Conservation (phyloP, 2,113 vertebrate species). For the Eulemur macaco region DNA sequence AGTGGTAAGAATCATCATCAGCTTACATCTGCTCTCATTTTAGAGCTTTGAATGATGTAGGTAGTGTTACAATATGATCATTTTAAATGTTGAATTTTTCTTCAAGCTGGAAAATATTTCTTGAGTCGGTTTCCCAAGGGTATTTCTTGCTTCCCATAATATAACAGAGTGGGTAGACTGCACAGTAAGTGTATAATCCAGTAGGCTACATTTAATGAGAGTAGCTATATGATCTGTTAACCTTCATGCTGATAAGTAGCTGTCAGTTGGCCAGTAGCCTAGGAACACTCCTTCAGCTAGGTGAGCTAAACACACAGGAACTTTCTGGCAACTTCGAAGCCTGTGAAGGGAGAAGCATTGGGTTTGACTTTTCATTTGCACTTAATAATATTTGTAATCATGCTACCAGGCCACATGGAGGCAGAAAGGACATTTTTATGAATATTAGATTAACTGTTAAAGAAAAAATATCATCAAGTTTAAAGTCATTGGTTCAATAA, state of each 20-base stretch:
- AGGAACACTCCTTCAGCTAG: neutral
- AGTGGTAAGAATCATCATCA: neutral
- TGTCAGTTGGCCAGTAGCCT: neutral
- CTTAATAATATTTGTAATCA: neutral
- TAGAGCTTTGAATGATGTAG: neutral
- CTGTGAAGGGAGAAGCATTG: neutral
- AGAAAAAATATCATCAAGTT: slow-evolving; percentile 15
- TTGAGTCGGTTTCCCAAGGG: neutral
- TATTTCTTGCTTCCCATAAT: slow-evolving; percentile 23
- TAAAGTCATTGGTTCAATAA: slow-evolving; percentile 24
- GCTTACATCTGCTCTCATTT: neutral
- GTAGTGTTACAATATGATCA: neutral
- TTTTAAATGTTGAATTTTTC: slow-evolving; percentile 24
- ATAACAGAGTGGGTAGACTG: neutral
- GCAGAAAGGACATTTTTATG: neutral
- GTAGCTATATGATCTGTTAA: neutral
- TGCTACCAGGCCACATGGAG: neutral
- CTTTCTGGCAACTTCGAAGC: neutral
- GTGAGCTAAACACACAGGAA: neutral
- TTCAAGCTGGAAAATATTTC: neutral
- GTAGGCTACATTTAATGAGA: neutral
- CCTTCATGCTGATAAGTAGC: neutral
- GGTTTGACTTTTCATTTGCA: neutral
- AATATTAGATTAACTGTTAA: slow-evolving; percentile 41
- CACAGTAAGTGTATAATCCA: neutral